Evolutionary conservation across 2,797 vertebrate species (phyloP).

Genomic region (Amniataba percoides): DNA sequence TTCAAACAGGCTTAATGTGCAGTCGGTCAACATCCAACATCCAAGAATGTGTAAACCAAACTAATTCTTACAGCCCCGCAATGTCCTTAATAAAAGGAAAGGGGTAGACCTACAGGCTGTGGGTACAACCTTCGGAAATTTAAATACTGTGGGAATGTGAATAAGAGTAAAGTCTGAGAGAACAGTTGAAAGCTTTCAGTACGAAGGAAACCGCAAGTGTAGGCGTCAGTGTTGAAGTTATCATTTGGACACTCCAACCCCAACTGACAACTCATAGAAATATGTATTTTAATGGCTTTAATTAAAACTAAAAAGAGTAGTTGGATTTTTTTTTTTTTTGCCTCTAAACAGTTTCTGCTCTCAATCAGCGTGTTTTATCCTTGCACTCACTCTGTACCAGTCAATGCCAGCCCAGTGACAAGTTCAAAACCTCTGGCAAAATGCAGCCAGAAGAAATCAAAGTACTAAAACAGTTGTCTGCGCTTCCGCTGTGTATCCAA

Average conservation of each 20-base stretch:
- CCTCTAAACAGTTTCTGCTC: conserved; percentile 1
- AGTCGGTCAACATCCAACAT: background rate
- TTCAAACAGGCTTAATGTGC: background rate
- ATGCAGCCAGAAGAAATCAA: conserved; percentile 33
- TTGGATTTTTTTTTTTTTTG: background rate
- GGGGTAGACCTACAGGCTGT: conserved; percentile 10
- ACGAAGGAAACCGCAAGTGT: conserved; percentile 22
- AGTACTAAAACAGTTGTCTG: conserved; percentile 39
- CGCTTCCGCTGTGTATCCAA: conserved; percentile 25
- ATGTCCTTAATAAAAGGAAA: background rate
- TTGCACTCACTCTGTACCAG: conserved; percentile 14
- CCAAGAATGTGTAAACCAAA: background rate
- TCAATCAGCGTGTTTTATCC: background rate
- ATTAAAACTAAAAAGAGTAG: conserved; percentile 9
- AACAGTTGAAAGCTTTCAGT: conserved; percentile 57
- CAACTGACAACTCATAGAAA: conserved; percentile 21
- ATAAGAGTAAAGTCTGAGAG: conserved; percentile 40
- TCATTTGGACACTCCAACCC: conserved; percentile 29
- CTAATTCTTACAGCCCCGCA: conserved; percentile 12
- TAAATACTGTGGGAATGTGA: conserved; percentile 53
- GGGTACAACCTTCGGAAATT: conserved; percentile 41
- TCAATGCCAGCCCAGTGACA: conserved; percentile 35
- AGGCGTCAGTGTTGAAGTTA: conserved; percentile 50
- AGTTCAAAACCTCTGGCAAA: conserved; percentile 54
- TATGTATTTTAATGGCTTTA: conserved; percentile 35